phyloP scores from a whole-genome alignment of 2,113 vertebrate genomes.

The Motacilla tschutschensis region DNA sequence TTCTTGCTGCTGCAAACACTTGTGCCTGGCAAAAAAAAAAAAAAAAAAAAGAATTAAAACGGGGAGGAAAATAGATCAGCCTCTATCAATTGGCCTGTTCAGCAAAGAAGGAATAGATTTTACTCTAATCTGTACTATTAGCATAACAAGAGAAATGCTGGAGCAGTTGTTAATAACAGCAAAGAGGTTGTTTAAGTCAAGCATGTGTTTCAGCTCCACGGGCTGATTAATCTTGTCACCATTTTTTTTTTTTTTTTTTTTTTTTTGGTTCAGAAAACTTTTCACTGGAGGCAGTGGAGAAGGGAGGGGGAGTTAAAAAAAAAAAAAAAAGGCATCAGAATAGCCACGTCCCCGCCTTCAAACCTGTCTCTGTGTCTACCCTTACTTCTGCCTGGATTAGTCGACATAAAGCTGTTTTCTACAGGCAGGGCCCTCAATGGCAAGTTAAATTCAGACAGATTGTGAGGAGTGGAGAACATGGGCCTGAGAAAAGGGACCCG shows the following conservation, averaged over 20 bases:
- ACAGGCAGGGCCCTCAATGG: constrained; percentile 72
- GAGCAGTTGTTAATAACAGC: constrained; percentile 74
- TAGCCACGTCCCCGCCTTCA: constrained; percentile 57
- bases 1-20: constrained; percentile 46
- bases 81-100: constrained; percentile 69
- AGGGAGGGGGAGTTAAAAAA: not conserved
- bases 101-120: constrained; percentile 72
- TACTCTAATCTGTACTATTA: constrained; percentile 77
- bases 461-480: constrained; percentile 80
- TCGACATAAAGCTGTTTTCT: constrained; percentile 80
- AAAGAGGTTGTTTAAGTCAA: constrained; percentile 79
- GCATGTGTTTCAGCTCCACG: constrained; percentile 73
- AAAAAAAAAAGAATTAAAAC: constrained; percentile 28
- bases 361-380: constrained; percentile 67
- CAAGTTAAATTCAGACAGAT: constrained; percentile 81
- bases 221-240: constrained; percentile 76
- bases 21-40: not conserved
- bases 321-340: constrained; percentile 33
- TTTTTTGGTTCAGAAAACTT: constrained; percentile 48
- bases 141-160: constrained; percentile 79
- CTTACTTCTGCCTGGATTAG: constrained; percentile 81
- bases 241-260: constrained; percentile 7
- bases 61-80: constrained; percentile 58
- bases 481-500: constrained; percentile 76
- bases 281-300: constrained; percentile 22